Percentiles rank a stretch among this genome's conserved stretches.
Evolutionary conservation across 2,888 invertebrate genomes (phyloP).

Genomic region (Cosmia trapezina): DNA sequence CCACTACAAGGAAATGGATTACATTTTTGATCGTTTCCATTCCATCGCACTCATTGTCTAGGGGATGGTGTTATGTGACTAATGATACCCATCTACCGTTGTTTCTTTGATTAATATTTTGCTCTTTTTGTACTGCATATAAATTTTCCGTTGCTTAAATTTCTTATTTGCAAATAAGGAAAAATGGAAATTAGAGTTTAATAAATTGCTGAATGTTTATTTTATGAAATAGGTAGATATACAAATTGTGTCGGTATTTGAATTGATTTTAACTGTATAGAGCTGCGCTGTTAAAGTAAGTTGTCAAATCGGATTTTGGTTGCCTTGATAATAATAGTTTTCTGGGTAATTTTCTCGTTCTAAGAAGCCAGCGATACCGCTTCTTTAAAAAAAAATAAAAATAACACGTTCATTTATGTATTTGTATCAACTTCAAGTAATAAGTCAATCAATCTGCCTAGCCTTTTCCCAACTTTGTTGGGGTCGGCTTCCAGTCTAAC

Average conservation of each 20-base stretch:
- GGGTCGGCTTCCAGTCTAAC: too few relatives aligned
- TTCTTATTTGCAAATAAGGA: constrained; percentile 27
- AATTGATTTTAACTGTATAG: neutral
- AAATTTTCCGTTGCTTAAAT: constrained; percentile 31
- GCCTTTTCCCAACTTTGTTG: too few relatives aligned
- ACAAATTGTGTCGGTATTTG: neutral
- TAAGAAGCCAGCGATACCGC: neutral
- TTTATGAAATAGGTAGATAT: neutral
- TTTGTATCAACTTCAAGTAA: neutral
- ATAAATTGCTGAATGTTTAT: constrained; percentile 7
- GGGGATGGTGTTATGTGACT: constrained; percentile 79
- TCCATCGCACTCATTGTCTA: constrained; percentile 79
- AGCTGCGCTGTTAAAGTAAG: neutral
- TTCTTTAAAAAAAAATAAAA: neutral
- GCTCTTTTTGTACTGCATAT: constrained; percentile 43
- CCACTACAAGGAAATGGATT: constrained; percentile 81
- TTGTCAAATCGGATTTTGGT: neutral
- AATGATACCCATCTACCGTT: constrained; percentile 75
- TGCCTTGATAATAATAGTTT: neutral
- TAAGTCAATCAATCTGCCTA: too few relatives aligned
- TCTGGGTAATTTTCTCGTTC: neutral
- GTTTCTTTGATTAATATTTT: constrained; percentile 73
- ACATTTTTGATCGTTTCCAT: constrained; percentile 85
- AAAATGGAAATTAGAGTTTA: constrained; percentile 15
- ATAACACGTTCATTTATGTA: neutral